Conservation (phyloP, 1,140 invertebrate species). For the Protaetia brevitarsis region DNA sequence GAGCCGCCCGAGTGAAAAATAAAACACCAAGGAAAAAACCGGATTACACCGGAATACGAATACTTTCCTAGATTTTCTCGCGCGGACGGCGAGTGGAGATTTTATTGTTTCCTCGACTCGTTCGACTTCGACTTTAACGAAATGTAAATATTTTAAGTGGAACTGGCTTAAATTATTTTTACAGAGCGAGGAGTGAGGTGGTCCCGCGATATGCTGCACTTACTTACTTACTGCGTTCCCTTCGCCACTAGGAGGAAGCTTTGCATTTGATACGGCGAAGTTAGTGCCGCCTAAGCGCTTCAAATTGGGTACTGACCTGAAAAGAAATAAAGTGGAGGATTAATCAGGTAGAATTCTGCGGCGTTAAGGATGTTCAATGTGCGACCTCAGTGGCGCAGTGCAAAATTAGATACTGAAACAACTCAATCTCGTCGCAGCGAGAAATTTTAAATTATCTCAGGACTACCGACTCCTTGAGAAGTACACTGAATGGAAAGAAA, state of each 20-base stretch:
- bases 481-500: too few species aligned
- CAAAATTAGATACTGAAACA: too few species aligned
- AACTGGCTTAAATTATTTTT: neutral
- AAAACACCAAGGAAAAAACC: neutral
- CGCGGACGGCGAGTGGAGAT: neutral
- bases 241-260: too few species aligned
- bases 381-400: too few species aligned
- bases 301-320: neutral
- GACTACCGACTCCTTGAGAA: too few species aligned
- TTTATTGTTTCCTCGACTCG: neutral
- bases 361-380: too few species aligned
- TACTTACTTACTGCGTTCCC: slow-evolving; percentile 14
- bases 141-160: neutral
- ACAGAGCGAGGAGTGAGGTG: too few species aligned
- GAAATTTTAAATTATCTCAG: too few species aligned
- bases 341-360: too few species aligned
- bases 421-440: too few species aligned
- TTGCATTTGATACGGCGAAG: neutral
- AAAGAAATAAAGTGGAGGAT: neutral
- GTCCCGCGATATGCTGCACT: neutral
- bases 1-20: neutral
- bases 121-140: neutral
- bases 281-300: neutral
- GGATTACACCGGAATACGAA: neutral
- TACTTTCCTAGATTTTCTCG: neutral